Conservation (phyloP, 64 coral and sea anemone species). For the Stichodactyla mertensii region DNA sequence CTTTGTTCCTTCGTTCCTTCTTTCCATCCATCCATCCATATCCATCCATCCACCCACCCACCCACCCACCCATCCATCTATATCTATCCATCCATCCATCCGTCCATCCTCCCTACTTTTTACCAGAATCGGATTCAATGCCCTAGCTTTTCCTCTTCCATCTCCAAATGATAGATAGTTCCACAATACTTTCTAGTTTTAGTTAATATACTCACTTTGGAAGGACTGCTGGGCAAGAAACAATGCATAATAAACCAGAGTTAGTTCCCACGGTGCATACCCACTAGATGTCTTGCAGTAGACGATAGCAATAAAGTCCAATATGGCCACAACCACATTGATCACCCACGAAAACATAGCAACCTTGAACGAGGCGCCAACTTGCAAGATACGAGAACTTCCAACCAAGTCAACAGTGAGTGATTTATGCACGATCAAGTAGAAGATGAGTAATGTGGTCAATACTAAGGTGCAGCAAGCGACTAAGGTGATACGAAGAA, state of each 20-base stretch:
- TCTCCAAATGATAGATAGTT: no score
- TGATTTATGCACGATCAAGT: not conserved
- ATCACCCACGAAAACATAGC: not conserved
- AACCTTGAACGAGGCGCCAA: conserved; percentile 6
- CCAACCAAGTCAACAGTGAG: conserved; percentile 3
- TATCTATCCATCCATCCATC: no score
- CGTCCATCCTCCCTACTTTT: no score
- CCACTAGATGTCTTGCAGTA: not conserved
- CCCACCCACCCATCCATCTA: no score
- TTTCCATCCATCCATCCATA: no score
- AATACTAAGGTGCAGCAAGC: not conserved
- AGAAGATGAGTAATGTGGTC: not conserved
- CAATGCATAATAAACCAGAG: not conserved
- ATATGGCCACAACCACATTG: not conserved
- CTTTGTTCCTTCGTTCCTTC: no score
- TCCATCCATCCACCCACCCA: no score
- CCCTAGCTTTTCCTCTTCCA: no score
- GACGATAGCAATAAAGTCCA: not conserved
- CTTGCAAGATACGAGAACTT: not conserved
- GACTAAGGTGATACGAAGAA: not conserved
- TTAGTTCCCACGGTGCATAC: not conserved
- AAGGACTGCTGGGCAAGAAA: not conserved
- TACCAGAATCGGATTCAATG: no score
- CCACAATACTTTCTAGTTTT: not conserved
- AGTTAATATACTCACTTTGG: not conserved